phyloP scores from a whole-genome alignment of 2,113 vertebrate species.

The Gnathonemus longibarbis region DNA sequence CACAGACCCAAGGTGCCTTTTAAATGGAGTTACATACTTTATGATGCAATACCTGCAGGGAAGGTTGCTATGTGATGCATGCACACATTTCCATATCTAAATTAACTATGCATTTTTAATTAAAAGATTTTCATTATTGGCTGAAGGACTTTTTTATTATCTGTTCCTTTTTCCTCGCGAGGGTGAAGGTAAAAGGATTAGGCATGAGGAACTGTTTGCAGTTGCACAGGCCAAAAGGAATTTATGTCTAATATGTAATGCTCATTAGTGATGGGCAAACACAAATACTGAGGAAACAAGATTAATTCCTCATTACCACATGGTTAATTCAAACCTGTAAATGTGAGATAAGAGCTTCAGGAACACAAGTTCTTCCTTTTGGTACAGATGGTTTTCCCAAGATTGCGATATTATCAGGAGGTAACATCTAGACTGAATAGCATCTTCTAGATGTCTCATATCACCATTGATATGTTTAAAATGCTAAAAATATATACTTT shows the following conservation, averaged over 20 bases:
- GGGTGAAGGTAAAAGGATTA: background rate
- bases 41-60: background rate
- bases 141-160: slow-evolving; percentile 15
- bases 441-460: background rate
- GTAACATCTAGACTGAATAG: background rate
- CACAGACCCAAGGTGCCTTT: background rate
- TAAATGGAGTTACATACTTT: background rate
- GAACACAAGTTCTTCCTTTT: background rate
- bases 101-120: slow-evolving; percentile 19
- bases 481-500: background rate
- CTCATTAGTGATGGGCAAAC: background rate
- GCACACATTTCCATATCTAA: slow-evolving; percentile 15
- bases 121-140: slow-evolving; percentile 15
- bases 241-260: slow-evolving; percentile 7
- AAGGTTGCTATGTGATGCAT: background rate
- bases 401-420: background rate
- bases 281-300: background rate
- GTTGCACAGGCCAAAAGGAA: background rate
- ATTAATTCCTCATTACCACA: background rate
- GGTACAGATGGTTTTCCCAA: background rate
- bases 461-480: background rate
- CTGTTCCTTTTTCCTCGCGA: background rate
- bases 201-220: background rate
- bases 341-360: background rate
- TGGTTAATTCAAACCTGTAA: background rate